Evolutionary conservation across 2,888 invertebrate genomes (phyloP), one percentile per base, ranked within the genome.

Genomic region (Diogma glabrata): DNA sequence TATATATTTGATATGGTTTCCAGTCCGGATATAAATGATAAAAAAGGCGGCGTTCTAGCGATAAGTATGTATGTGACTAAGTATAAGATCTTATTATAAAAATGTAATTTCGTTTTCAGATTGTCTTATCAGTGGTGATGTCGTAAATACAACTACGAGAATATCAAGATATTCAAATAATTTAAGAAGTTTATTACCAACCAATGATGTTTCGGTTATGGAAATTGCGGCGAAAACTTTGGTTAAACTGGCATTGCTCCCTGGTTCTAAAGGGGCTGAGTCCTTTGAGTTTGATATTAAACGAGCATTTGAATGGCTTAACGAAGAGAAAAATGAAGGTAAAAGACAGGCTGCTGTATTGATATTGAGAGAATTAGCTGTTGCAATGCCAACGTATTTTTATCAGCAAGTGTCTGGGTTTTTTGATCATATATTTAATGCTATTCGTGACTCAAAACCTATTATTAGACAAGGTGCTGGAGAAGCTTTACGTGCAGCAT

Each of bases 211-310:
- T 0, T 84, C 85, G 14, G 91, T 96, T 0, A 94, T 96, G 89
- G 94, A 96, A 72, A 75, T 96, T 58, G 92, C 95, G 4, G 94
- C 96, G 2, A 89, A 91, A 65, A 95, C 96, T 4, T 84, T 97
- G 57, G 96, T 95, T 1, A 87, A 89, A 58, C 72, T 99, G 50
- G 95, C 95, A 2, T 77, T 92, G 19, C 84, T 87, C 16, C 90
- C 89, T 1, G 95, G 95, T 12, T 91, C 93, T 0, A 92, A 91
- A 67, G 87, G 95, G 24, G 90, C 93, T 0, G 94, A 95, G 64
- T 94, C 95, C 66, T 94, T 97, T n/a, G 95, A 96, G 62, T 94
- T 94, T 73, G 95, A 96, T 72, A 91, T 96, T 2, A 93, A 93
- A 67, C 77, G 90, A 63, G 92, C 96, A 2, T 88, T 94, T 66